A percentile compares a stretch with the other conserved stretches of the same genome.
phyloP scores from a whole-genome alignment of 2,888 invertebrate species.

The Drosophila formosana region DNA sequence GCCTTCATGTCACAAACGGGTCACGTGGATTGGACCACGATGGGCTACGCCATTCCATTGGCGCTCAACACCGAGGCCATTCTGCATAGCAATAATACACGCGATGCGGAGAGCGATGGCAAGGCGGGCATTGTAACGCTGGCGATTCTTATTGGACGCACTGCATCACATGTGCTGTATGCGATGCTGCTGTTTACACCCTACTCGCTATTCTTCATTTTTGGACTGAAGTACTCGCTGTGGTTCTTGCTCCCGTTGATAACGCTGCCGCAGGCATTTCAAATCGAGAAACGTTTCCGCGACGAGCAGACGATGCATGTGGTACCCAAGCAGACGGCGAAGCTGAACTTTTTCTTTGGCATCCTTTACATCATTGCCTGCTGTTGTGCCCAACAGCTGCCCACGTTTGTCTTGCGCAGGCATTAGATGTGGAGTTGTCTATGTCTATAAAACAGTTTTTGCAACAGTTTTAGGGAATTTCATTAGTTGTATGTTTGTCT shows the following conservation, averaged over 20 bases:
- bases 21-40: conserved; percentile 94
- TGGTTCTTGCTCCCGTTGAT: conserved; percentile 96
- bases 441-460: conserved; percentile 39
- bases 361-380: conserved; percentile 95
- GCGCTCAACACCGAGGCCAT: conserved; percentile 98
- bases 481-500: conserved; percentile 52
- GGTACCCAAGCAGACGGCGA: conserved; percentile 95
- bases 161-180: conserved; percentile 95
- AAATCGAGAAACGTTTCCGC: conserved; percentile 95
- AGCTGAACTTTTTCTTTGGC: conserved; percentile 95
- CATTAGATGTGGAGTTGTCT: conserved; percentile 56
- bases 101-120: conserved; percentile 95
- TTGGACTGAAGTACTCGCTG: conserved; percentile 92
- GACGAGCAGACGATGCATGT: conserved; percentile 91
- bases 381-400: conserved; percentile 89
- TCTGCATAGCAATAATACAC: conserved; percentile 96
- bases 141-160: conserved; percentile 96
- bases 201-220: conserved; percentile 94
- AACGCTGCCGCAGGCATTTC: conserved; percentile 95
- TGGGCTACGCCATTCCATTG: conserved; percentile 96
- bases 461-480: conserved; percentile 73
- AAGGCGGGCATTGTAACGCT: conserved; percentile 96
- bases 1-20: conserved; percentile 97
- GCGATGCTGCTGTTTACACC: conserved; percentile 95
- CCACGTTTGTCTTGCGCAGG: conserved; percentile 83